Base-by-base conservation (phyloP, 2,888 invertebrate genomes). In the Chrysotoxum bicinctum region DNA sequence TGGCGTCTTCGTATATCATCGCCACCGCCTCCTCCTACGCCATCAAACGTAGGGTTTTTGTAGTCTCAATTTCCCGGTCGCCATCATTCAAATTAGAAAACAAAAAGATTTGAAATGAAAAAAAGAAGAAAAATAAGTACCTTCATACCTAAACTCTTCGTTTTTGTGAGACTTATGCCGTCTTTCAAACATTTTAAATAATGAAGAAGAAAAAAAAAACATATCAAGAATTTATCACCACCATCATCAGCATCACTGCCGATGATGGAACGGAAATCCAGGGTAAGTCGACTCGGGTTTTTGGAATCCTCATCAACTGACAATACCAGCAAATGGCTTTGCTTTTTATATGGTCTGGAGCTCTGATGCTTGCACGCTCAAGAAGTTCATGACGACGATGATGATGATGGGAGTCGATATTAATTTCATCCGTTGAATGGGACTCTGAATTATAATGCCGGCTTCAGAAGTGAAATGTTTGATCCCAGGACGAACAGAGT, bases 81-180 rank as follows among this genome's bases (percentile, higher is more conserved):
- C 76, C 81, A 85, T 77, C 85, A 85, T 81, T 85, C 81, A 85
- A 84, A 84, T 80, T 72, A 40, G 32, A 80, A 84, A 80, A 77
- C 76, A 85, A 81, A 85, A 56, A 58, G 43, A 56, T 50, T 35
- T 23, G 21, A 62, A 19, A 45, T 16, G 26, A 48, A 40, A 52
- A 52, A 43, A 32, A 68, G 7, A 23, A 48, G 26, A 40, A 43
- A 56, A 30, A n/a, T 23, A 58, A 48, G 30, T 52, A 73, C 23
- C 14, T 23, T 7, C 23, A 14, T 50, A 21, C 30, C 23, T 35
- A 56, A 26, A 19, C 40, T 79, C 66, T 43, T 30, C 23, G 23
- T 30, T 45, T 64, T 45, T 12, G 4, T 64, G 58, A 76, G 72
- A 72, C 73, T 73, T 78, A 73, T 83, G 78, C 68, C 69, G 62